Evolutionary conservation across 1,140 invertebrate genomes (phyloP).

Genomic region (Ditylenchus dipsaci): DNA sequence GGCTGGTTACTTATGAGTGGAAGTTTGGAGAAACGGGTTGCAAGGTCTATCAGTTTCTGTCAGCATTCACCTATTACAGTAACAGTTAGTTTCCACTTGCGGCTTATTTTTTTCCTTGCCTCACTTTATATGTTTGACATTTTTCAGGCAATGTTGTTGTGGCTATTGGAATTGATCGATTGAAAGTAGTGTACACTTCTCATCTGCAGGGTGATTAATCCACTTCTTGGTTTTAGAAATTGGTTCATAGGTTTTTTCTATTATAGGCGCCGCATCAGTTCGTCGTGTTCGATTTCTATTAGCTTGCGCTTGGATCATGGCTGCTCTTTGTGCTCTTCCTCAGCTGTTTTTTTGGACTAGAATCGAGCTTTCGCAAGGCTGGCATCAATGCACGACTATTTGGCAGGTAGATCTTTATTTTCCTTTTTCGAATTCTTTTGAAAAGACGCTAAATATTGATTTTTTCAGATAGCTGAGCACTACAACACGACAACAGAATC

Average conservation of each 20-base stretch:
- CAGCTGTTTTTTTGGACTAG: conserved; percentile 49
- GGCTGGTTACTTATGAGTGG: conserved; percentile 48
- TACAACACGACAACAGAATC: conserved; percentile 9
- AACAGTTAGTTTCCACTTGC: conserved; percentile 27
- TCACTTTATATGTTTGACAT: too few relatives aligned
- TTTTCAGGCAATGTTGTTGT: conserved; percentile 43
- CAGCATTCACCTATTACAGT: conserved; percentile 51
- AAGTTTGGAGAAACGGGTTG: conserved; percentile 44
- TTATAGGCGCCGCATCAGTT: conserved; percentile 29
- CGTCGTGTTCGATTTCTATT: conserved; percentile 42
- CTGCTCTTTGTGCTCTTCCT: conserved; percentile 43
- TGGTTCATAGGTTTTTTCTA: conserved; percentile 9
- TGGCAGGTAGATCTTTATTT: conserved; percentile 36
- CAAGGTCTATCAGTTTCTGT: conserved; percentile 50
- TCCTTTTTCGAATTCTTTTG: conserved; percentile 3
- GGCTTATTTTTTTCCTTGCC: too few relatives aligned
- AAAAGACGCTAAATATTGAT: background rate
- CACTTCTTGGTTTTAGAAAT: background rate
- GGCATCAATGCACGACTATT: conserved; percentile 49
- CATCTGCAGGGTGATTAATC: conserved; percentile 40
- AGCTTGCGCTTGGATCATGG: conserved; percentile 39
- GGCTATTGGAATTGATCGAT: conserved; percentile 46
- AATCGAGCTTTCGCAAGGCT: conserved; percentile 33
- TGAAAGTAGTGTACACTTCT: conserved; percentile 48
- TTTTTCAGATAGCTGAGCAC: conserved; percentile 21